These are phyloP conservation scores for Drosophila merina DNA, from an alignment of 2,888 invertebrate genomes.

Conservation along the genomic window DNA sequence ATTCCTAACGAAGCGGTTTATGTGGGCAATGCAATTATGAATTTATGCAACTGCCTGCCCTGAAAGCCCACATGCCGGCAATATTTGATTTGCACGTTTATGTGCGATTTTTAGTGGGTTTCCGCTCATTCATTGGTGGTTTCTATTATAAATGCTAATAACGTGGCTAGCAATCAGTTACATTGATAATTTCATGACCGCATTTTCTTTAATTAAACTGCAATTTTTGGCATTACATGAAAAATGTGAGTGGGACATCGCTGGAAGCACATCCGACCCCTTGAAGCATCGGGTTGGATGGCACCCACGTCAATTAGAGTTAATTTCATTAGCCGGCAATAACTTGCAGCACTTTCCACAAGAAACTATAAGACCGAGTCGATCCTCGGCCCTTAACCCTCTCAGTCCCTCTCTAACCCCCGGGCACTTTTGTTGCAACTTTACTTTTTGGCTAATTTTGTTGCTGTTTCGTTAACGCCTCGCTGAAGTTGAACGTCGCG, in stretches of 20 bases:
- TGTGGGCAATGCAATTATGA: slow-evolving; percentile 75
- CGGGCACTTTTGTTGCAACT: slow-evolving; percentile 27
- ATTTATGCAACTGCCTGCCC: slow-evolving; percentile 56
- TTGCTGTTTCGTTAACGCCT: slow-evolving; percentile 70
- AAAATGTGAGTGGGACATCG: slow-evolving; percentile 8
- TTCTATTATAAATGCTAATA: slow-evolving; percentile 33
- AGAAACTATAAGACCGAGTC: slow-evolving; percentile 52
- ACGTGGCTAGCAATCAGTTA: slow-evolving; percentile 16
- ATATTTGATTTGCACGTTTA: slow-evolving; percentile 38
- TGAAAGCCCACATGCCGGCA: neutral
- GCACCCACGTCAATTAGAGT: slow-evolving; percentile 73
- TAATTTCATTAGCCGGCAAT: slow-evolving; percentile 78
- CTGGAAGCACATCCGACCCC: neutral
- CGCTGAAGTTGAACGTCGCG: slow-evolving; percentile 67
- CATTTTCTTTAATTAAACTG: slow-evolving; percentile 8
- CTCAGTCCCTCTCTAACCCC: neutral
- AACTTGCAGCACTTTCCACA: slow-evolving; percentile 69
- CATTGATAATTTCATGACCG: slow-evolving; percentile 1
- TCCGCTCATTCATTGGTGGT: slow-evolving; percentile 47
- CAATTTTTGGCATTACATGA: neutral
- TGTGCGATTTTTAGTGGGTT: slow-evolving; percentile 53
- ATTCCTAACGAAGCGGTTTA: slow-evolving; percentile 77
- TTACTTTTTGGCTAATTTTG: slow-evolving; percentile 75
- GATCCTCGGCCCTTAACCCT: neutral
- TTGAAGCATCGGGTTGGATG: slow-evolving; percentile 14